Base-by-base conservation (phyloP, 1,140 invertebrate species). In the Eurosta solidaginis region DNA sequence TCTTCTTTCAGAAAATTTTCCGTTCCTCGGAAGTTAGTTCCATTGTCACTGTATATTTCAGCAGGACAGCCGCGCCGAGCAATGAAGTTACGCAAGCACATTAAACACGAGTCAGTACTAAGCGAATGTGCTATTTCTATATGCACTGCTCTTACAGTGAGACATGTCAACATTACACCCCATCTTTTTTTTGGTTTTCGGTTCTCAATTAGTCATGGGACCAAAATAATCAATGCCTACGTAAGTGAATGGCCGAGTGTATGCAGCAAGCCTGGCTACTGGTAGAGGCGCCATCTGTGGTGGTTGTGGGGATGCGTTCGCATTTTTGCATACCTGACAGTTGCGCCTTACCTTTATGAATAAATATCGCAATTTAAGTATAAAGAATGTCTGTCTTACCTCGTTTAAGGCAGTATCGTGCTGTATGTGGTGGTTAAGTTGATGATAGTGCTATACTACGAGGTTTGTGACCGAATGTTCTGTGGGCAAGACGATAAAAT, bases 401-500 rank as follows among this genome's bases (percentile, higher is more conserved):
- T n/a, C n/a, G n/a, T n/a, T n/a, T n/a, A n/a, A n/a, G n/a, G n/a
- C n/a, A n/a, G n/a, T n/a, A n/a, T n/a, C n/a, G n/a, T n/a, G n/a
- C n/a, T n/a, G n/a, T n/a, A n/a, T n/a, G n/a, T n/a, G n/a, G n/a
- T n/a, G n/a, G n/a, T n/a, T n/a, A n/a, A n/a, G n/a, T n/a, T n/a
- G n/a, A n/a, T n/a, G n/a, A n/a, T n/a, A n/a, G n/a, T n/a, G n/a
- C n/a, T n/a, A n/a, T n/a, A n/a, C n/a, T n/a, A n/a, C n/a, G n/a
- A n/a, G n/a, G n/a, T n/a, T n/a, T n/a, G 36, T 88, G 25, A 81
- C 87, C 77, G 81, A 82, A 79, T 88, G 84, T 45, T 49, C 27
- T 27, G 25, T 29, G 22, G 77, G 54, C 33, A 76, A 22, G n/a
- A 76, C 36, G 25, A 76, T 75, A 12, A 47, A 25, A 47, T 74